Evolutionary conservation across 2,888 invertebrate genomes (phyloP).

Genomic region (Micropterix aruncella): DNA sequence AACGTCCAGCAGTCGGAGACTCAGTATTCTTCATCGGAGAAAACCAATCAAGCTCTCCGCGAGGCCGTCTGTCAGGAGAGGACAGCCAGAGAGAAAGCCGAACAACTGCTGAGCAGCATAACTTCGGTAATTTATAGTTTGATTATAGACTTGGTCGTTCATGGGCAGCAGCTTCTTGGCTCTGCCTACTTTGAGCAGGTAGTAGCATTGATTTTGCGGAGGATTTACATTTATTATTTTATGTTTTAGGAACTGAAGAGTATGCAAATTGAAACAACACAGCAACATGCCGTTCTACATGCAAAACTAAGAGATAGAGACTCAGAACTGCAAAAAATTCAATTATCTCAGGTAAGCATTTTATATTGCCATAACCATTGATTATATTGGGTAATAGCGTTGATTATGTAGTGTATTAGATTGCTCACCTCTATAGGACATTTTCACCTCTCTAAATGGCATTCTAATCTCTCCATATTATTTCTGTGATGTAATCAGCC

Average conservation of each 20-base stretch:
- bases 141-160: too few species aligned
- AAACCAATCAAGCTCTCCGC: slow-evolving; percentile 7
- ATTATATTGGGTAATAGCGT: too few species aligned
- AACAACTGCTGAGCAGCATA: slow-evolving; percentile 8
- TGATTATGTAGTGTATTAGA: too few species aligned
- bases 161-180: too few species aligned
- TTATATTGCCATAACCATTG: slow-evolving; percentile 16
- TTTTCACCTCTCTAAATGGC: too few species aligned
- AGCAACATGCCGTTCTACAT: slow-evolving; percentile 31
- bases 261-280: slow-evolving; percentile 35
- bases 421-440: too few species aligned
- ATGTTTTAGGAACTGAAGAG: slow-evolving; percentile 41
- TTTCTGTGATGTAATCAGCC: too few species aligned
- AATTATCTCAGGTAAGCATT: slow-evolving; percentile 37
- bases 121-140: slow-evolving; percentile 7
- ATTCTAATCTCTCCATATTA: too few species aligned
- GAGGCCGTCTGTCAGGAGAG: slow-evolving; percentile 10
- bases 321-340: slow-evolving; percentile 28
- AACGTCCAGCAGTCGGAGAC: slow-evolving; percentile 8
- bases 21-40: slow-evolving; percentile 6
- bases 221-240: too few species aligned
- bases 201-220: too few species aligned
- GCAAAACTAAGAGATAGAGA: slow-evolving; percentile 30
- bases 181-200: too few species aligned
- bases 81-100: slow-evolving; percentile 10